Conservation (phyloP, 2,113 vertebrate species). For the Atractosteus spatula region DNA sequence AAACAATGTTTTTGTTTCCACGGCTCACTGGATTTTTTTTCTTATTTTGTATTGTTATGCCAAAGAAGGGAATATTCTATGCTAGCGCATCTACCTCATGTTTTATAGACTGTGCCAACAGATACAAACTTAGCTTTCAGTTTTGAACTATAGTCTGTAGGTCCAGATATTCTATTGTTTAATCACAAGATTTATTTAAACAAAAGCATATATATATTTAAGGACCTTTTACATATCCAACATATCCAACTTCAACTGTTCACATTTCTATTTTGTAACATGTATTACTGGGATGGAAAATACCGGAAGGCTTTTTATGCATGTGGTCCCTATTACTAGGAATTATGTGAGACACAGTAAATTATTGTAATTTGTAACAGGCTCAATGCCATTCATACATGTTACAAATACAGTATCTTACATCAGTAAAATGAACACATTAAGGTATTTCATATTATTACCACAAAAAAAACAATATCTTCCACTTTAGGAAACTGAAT, state of each 20-base stretch:
- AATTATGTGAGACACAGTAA: conserved; percentile 16
- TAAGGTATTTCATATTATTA: conserved; percentile 14
- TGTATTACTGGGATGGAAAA: conserved; percentile 31
- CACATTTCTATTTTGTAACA: conserved; percentile 34
- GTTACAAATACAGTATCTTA: conserved; percentile 23
- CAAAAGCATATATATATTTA: not conserved
- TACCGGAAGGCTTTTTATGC: conserved; percentile 36
- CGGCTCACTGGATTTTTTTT: conserved; percentile 54
- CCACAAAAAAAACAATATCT: conserved; percentile 27
- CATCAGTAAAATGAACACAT: conserved; percentile 7
- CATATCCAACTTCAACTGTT: conserved; percentile 21
- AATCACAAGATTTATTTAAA: conserved; percentile 31
- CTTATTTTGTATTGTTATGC: conserved; percentile 59
- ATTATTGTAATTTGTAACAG: conserved; percentile 5
- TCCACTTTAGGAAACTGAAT: conserved; percentile 18
- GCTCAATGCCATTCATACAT: conserved; percentile 1
- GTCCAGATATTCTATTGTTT: conserved; percentile 38
- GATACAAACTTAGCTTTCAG: conserved; percentile 42
- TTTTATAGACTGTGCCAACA: conserved; percentile 64
- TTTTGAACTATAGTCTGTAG: conserved; percentile 37
- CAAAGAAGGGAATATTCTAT: conserved; percentile 66
- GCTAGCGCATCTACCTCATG: conserved; percentile 79
- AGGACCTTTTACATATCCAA: too few relatives aligned
- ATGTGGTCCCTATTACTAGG: conserved; percentile 27
- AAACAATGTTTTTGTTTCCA: conserved; percentile 51